A percentile compares a stretch with the other conserved stretches of the same genome.
phyloP scores from a whole-genome alignment of 2,888 invertebrate species.

The Odontothrips loti region DNA sequence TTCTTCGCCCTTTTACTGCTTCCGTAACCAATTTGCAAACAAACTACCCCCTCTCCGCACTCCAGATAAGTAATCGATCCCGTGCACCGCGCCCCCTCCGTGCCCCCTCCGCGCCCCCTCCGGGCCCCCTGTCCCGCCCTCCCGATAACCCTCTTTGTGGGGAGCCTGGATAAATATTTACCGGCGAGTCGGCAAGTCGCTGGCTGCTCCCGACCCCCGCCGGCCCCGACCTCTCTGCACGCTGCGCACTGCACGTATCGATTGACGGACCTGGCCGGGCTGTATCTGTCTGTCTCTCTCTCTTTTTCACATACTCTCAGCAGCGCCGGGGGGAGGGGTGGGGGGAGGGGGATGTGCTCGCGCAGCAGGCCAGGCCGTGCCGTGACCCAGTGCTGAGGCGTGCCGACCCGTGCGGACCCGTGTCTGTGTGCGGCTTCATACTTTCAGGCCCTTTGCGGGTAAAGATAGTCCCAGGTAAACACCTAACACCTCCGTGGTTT shows the following conservation, averaged over 20 bases:
- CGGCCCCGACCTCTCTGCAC: neutral
- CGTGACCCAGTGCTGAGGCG: neutral
- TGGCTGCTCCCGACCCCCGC: neutral
- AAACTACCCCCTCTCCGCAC: too few relatives aligned
- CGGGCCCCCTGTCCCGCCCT: too few relatives aligned
- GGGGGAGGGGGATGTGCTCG: neutral
- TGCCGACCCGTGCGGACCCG: neutral
- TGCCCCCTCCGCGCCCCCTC: too few relatives aligned
- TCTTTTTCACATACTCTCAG: too few relatives aligned
- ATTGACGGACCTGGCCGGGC: slow-evolving; percentile 7
- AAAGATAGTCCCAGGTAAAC: too few relatives aligned
- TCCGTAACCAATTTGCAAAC: too few relatives aligned
- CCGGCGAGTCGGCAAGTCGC: neutral
- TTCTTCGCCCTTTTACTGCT: too few relatives aligned
- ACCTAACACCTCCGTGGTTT: too few relatives aligned
- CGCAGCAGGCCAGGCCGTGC: neutral
- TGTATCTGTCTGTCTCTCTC: neutral
- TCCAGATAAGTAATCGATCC: too few relatives aligned
- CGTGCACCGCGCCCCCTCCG: too few relatives aligned
- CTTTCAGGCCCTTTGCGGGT: too few relatives aligned
- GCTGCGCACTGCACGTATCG: slow-evolving; percentile 3
- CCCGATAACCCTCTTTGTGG: neutral
- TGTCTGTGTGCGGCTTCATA: neutral
- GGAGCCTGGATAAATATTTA: slow-evolving; percentile 1
- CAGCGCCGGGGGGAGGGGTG: neutral